Base-by-base conservation (phyloP, 2,888 invertebrate species). In the Melinaea menophilus region DNA sequence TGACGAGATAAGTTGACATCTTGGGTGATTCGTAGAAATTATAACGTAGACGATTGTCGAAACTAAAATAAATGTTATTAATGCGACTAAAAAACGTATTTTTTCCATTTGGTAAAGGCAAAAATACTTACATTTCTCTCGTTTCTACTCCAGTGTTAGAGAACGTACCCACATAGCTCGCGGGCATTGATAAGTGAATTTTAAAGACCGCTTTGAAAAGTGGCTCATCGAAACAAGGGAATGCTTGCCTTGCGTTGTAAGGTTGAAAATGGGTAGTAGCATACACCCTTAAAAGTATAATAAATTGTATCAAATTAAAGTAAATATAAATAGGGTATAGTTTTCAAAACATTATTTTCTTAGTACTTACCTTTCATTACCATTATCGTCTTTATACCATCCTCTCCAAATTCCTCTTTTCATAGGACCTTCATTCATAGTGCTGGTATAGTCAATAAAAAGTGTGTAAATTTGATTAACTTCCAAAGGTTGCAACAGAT, bases 181-280 rank as follows among this genome's bases (percentile, higher is more conserved):
- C 68, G 4, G 93, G 91, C 63, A 92, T 92, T 0, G 92, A 92
- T 58, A 97, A 86, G 69, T 92, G 93, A 5, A 97, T 85, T 5
- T 86, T 91, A 72, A 96, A 97, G 5, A 89, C 93, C 0, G 97
- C 94, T 79, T 97, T 96, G 76, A 94, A 95, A 1, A 93, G 90
- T 0, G 97, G 97, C 71, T 97, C 96, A 75, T 97, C 97, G 84
- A 96, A 96, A 78, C 96, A 97, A 0, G 97, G 97, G 74, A 97
- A 97, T 0, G 95, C 96, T 75, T 94, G 93, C 66, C 96, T 91
- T 0, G 96, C 96, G 73, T 94, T 94, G 45, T 94, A 94, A 0
- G 95, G 93, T 69, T 96, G 95, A 76, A 96, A 96, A 75, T 96
- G 96, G 0, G 96, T 96, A 11, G 94, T 92, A 0, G 87, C 90